These are phyloP conservation scores for Pipistrellus pipistrellus DNA, from an alignment of 2,797 vertebrate species.

Conservation along the genomic window DNA sequence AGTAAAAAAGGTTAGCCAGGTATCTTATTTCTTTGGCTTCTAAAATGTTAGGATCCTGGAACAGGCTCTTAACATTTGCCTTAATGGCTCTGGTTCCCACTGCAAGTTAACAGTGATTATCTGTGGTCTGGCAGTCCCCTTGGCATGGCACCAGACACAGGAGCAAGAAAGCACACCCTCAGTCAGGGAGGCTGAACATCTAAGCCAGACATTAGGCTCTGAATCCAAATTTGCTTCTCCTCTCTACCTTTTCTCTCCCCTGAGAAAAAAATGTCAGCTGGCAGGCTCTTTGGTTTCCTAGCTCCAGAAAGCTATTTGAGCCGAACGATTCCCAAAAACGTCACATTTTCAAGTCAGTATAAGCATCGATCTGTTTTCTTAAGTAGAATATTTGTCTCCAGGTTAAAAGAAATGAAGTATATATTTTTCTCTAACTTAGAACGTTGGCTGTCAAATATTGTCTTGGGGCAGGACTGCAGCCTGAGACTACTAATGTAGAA, in stretches of 20 bases:
- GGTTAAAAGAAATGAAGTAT: slow-evolving; percentile 59
- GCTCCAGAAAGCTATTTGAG: slow-evolving; percentile 63
- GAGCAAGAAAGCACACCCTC: slow-evolving; percentile 58
- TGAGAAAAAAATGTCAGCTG: slow-evolving; percentile 75
- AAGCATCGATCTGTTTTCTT: slow-evolving; percentile 67
- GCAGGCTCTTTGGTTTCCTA: slow-evolving; percentile 61
- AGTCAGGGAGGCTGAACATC: slow-evolving; percentile 66
- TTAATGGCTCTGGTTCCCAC: slow-evolving; percentile 65
- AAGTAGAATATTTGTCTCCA: slow-evolving; percentile 63
- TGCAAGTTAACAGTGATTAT: slow-evolving; percentile 74
- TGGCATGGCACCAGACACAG: slow-evolving; percentile 73
- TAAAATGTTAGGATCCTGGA: slow-evolving; percentile 70
- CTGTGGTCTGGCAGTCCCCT: slow-evolving; percentile 74
- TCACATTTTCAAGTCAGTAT: slow-evolving; percentile 71
- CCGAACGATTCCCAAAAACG: slow-evolving; percentile 64
- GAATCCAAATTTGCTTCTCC: slow-evolving; percentile 72
- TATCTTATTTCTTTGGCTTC: slow-evolving; percentile 65
- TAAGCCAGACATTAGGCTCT: slow-evolving; percentile 73
- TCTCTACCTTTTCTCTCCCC: slow-evolving; percentile 49
- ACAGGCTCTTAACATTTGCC: slow-evolving; percentile 71
- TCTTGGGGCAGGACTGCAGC: neutral
- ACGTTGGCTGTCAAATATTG: neutral
- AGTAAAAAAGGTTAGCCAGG: slow-evolving; percentile 45
- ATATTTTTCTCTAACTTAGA: slow-evolving; percentile 17
- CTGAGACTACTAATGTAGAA: neutral